These are phyloP conservation scores for Calameuta filiformis DNA, from an alignment of 2,888 invertebrate genomes.

Conservation along the genomic window DNA sequence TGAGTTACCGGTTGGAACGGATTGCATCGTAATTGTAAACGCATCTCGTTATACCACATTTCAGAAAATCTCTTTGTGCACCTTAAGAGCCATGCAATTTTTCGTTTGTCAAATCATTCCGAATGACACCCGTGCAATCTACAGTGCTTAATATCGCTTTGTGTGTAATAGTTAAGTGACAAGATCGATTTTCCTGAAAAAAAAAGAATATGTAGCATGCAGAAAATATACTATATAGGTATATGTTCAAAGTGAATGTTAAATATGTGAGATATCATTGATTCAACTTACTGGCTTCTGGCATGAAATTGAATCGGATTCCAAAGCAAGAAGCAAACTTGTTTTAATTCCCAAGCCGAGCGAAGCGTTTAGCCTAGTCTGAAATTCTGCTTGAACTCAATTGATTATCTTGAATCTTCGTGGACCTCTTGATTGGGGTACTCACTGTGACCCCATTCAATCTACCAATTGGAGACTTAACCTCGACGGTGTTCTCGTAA, in stretches of 20 bases:
- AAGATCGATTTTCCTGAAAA: not conserved
- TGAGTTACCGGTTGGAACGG: conserved; percentile 31
- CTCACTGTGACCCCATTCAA: not conserved
- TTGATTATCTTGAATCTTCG: not conserved
- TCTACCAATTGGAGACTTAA: not conserved
- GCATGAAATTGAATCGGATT: not conserved
- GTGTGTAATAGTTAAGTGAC: no score
- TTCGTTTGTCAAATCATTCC: not conserved
- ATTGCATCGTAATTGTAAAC: conserved; percentile 40
- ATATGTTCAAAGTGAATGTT: not conserved
- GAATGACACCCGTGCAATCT: not conserved
- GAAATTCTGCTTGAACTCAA: not conserved
- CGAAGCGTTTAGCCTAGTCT: not conserved
- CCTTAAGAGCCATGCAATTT: not conserved
- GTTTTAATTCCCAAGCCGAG: not conserved
- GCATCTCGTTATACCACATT: not conserved
- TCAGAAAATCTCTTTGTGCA: not conserved
- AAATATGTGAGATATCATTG: not conserved
- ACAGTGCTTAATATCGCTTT: not conserved
- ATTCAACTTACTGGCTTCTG: not conserved
- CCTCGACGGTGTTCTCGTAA: not conserved
- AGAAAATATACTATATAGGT: not conserved
- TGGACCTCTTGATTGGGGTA: not conserved
- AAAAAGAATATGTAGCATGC: not conserved
- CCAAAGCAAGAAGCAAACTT: not conserved